Evolutionary conservation across 2,113 vertebrate species (phyloP).

Genomic region (Gymnarchus niloticus): DNA sequence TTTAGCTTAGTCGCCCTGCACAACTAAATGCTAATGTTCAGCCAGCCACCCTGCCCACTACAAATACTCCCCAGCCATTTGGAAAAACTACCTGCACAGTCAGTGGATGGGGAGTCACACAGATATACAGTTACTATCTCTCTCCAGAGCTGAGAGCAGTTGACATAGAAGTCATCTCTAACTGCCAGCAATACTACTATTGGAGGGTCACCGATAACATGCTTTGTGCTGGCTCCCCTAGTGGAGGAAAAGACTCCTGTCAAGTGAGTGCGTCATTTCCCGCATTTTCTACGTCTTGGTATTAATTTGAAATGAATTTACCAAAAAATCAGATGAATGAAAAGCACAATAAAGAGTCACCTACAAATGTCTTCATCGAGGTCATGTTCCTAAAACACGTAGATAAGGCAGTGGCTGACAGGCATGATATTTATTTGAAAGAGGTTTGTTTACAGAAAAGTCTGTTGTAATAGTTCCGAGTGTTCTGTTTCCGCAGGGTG

Average conservation of each 20-base stretch:
- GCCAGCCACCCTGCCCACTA: conserved; percentile 36
- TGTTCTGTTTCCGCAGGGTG: conserved; percentile 52
- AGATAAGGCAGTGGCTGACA: not conserved
- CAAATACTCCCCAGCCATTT: not conserved
- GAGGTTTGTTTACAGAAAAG: not conserved
- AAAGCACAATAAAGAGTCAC: not conserved
- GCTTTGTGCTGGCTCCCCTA: conserved; percentile 59
- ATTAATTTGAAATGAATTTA: not conserved
- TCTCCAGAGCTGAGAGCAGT: conserved; percentile 58
- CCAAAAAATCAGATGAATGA: not conserved
- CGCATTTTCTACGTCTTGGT: conserved; percentile 5
- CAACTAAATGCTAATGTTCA: conserved; percentile 41
- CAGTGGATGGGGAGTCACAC: conserved; percentile 67
- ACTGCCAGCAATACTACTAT: conserved; percentile 61
- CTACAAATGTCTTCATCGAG: not conserved
- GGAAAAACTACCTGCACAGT: conserved; percentile 49
- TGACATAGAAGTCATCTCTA: conserved; percentile 51
- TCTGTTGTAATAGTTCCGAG: not conserved
- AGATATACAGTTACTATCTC: conserved; percentile 47
- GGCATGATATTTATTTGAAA: not conserved
- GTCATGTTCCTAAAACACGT: not conserved
- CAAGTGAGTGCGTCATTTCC: conserved; percentile 24
- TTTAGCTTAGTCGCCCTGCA: conserved; percentile 57
- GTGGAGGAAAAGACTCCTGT: conserved; percentile 66
- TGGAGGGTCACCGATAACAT: conserved; percentile 62